Percentiles rank a stretch among this genome's conserved stretches.
Conservation (phyloP, 2,797 vertebrate genomes). For the Rhabdomys pumilio region DNA sequence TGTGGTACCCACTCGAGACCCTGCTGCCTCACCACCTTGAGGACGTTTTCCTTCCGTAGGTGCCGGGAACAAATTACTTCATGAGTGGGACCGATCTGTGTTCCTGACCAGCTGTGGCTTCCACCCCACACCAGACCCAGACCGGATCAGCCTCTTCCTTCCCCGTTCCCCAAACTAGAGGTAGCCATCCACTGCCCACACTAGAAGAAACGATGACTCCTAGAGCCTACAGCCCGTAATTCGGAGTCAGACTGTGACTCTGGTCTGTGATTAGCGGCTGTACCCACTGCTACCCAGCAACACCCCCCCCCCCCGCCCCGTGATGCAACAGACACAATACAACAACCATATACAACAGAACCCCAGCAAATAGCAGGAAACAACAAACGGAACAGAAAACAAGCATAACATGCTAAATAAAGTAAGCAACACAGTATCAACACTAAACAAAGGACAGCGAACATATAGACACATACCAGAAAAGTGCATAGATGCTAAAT, state of each 20-base stretch:
- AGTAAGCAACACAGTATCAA: not conserved
- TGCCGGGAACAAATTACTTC: not conserved
- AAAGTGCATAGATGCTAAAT: conserved; percentile 9
- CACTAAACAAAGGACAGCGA: not conserved
- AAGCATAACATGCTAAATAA: conserved; percentile 22
- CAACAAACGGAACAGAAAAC: not conserved
- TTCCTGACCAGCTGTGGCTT: not conserved
- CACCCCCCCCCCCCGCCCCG: no score
- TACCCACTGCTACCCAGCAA: not conserved
- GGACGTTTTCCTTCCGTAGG: not conserved
- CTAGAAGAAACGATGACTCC: not conserved
- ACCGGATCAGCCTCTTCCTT: not conserved
- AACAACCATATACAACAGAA: conserved; percentile 11
- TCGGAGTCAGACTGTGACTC: conserved; percentile 3
- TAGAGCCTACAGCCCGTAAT: not conserved
- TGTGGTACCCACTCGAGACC: not conserved
- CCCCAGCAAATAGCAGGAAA: not conserved
- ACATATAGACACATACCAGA: conserved; percentile 3
- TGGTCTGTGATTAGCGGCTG: conserved; percentile 34
- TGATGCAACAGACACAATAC: not conserved
- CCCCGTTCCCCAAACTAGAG: not conserved
- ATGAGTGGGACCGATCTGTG: not conserved
- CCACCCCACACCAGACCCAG: not conserved
- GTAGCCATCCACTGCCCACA: not conserved
- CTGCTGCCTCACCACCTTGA: not conserved